A percentile compares a stretch with the other conserved stretches of the same genome.
Conservation (phyloP, 2,797 vertebrate species). For the Glyptemys insculpta region DNA sequence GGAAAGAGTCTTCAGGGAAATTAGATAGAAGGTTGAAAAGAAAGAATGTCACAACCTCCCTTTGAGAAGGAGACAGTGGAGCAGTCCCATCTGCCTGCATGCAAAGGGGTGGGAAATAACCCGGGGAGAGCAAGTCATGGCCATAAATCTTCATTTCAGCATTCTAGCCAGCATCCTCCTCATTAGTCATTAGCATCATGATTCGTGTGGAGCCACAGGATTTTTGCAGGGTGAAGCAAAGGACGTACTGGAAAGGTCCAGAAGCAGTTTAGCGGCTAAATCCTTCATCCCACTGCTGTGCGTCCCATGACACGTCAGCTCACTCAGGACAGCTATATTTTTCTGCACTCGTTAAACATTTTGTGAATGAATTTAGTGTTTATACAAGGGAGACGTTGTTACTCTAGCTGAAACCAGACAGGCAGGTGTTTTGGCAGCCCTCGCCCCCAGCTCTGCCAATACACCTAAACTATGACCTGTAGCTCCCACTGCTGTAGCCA, state of each 20-base stretch:
- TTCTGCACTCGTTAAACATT: not conserved
- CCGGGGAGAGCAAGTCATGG: not conserved
- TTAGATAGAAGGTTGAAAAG: constrained; percentile 6
- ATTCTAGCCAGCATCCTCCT: not conserved
- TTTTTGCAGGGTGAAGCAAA: not conserved
- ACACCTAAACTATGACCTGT: not conserved
- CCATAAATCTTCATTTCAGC: constrained; percentile 40
- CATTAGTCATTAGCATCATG: constrained; percentile 7
- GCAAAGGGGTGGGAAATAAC: not conserved
- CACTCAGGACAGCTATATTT: not conserved
- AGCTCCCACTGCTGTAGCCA: rapidly evolving
- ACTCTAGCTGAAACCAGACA: not conserved
- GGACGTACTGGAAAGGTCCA: not conserved
- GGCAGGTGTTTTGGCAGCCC: not conserved
- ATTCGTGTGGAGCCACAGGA: not conserved
- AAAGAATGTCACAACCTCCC: not conserved
- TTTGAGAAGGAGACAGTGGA: not conserved
- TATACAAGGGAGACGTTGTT: not conserved
- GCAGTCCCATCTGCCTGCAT: not conserved
- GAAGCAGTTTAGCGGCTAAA: not conserved
- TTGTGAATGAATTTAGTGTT: not conserved
- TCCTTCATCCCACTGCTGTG: not conserved
- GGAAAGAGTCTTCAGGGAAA: not conserved
- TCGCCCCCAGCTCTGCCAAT: rapidly evolving
- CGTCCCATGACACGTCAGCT: not conserved